A percentile compares a stretch with the other conserved stretches of the same genome.
phyloP scores from a whole-genome alignment of 2,888 invertebrate genomes.

The Cosmopolites sordidus region DNA sequence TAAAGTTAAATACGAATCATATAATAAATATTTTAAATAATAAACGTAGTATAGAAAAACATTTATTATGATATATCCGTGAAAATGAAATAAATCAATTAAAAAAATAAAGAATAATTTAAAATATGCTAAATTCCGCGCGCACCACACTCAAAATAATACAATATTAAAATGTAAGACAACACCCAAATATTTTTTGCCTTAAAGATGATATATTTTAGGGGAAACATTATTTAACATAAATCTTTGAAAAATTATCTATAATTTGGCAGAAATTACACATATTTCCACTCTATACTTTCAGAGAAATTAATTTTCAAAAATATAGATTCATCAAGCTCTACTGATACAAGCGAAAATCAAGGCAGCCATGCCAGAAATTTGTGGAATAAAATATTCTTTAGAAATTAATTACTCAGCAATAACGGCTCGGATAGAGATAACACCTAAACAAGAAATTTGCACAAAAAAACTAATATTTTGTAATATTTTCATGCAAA shows the following conservation, averaged over 20 bases:
- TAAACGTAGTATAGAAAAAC: too few species aligned
- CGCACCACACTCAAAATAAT: constrained; percentile 47
- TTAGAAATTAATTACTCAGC: constrained; percentile 36
- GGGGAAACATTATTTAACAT: constrained; percentile 29
- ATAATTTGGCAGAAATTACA: constrained; percentile 33
- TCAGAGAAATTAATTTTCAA: constrained; percentile 44
- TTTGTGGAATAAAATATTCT: constrained; percentile 40
- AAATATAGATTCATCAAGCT: constrained; percentile 30
- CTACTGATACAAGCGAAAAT: constrained; percentile 34
- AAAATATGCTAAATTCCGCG: constrained; percentile 39
- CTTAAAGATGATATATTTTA: constrained; percentile 22
- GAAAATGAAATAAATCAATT: too few species aligned
- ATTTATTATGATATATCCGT: too few species aligned
- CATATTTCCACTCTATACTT: constrained; percentile 18
- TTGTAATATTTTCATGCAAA: constrained; percentile 36
- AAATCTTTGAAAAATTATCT: constrained; percentile 39
- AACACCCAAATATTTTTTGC: constrained; percentile 47
- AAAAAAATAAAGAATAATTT: constrained; percentile 25
- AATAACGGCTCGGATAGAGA: constrained; percentile 32
- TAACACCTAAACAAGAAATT: constrained; percentile 40
- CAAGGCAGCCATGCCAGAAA: constrained; percentile 43
- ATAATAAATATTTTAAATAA: too few species aligned
- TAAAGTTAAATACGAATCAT: too few species aligned
- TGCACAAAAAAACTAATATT: constrained; percentile 46
- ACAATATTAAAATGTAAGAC: constrained; percentile 46